Evolutionary conservation across 2,888 invertebrate genomes (phyloP).

Genomic region (Athrips mouffetella): DNA sequence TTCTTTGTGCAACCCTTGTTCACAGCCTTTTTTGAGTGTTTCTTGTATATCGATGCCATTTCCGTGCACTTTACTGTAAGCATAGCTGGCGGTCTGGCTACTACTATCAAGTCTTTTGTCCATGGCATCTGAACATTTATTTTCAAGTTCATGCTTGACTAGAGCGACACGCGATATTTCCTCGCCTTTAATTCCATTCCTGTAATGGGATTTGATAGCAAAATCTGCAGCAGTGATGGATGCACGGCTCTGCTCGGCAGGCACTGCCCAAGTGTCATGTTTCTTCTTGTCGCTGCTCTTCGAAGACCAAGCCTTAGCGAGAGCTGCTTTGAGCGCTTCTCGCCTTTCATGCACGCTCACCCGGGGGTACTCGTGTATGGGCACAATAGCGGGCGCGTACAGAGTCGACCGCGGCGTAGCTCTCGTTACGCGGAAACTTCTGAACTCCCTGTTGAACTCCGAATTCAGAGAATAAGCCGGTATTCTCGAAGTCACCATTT

Average conservation of each 20-base stretch:
- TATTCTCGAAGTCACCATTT: constrained; percentile 81
- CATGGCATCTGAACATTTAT: constrained; percentile 52
- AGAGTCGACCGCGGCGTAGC: constrained; percentile 71
- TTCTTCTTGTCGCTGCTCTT: constrained; percentile 67
- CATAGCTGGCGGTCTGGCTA: constrained; percentile 58
- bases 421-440: constrained; percentile 77
- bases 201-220: constrained; percentile 50
- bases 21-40: constrained; percentile 74
- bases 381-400: constrained; percentile 75
- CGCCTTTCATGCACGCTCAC: constrained; percentile 77
- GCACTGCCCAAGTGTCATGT: constrained; percentile 69
- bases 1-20: constrained; percentile 70
- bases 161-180: constrained; percentile 62
- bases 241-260: constrained; percentile 58
- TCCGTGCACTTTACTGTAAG: constrained; percentile 58
- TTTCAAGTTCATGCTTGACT: constrained; percentile 68
- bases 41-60: constrained; percentile 70
- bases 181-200: constrained; percentile 47
- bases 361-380: constrained; percentile 80
- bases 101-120: constrained; percentile 50
- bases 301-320: constrained; percentile 72
- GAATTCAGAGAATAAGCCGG: constrained; percentile 81
- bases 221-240: constrained; percentile 61
- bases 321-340: constrained; percentile 72
- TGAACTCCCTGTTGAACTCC: constrained; percentile 80